Conservation (phyloP, 2,797 vertebrate species). For the Urophycis tenuis region DNA sequence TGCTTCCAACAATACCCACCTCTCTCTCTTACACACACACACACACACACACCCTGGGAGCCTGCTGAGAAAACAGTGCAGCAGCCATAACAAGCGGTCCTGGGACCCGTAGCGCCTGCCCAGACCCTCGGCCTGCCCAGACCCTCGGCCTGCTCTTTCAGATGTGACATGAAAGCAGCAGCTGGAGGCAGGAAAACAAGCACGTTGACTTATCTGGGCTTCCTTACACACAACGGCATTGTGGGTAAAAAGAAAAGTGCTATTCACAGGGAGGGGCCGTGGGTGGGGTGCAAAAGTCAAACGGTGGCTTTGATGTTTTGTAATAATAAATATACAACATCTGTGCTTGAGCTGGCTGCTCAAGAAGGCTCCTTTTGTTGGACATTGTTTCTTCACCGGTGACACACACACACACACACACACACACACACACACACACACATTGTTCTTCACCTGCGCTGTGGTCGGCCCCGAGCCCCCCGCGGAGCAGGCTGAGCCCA, state of each 20-base stretch:
- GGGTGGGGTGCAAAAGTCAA: constrained; percentile 53
- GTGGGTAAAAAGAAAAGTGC: constrained; percentile 43
- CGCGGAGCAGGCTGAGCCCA: constrained; percentile 46
- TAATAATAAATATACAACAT: constrained; percentile 72
- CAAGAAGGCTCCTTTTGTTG: constrained; percentile 63
- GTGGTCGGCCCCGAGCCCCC: neutral
- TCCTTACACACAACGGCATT: constrained; percentile 53
- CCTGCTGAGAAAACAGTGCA: constrained; percentile 63
- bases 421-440: no score
- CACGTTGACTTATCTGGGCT: constrained; percentile 58
- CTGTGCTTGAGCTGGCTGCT: constrained; percentile 48
- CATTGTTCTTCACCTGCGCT: constrained; percentile 28
- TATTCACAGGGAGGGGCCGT: constrained; percentile 27
- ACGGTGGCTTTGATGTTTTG: constrained; percentile 69
- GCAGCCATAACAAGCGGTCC: constrained; percentile 62
- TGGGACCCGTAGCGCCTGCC: constrained; percentile 56
- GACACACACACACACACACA: constrained; percentile 26
- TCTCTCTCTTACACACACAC: constrained; percentile 29
- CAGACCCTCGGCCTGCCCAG: no score
- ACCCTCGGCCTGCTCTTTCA: no score
- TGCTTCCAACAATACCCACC: constrained; percentile 62
- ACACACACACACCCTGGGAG: constrained; percentile 43
- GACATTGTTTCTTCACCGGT: constrained; percentile 58
- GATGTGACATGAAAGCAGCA: constrained; percentile 61
- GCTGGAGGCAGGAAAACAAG: constrained; percentile 63